A percentile compares a stretch with the other conserved stretches of the same genome.
Evolutionary conservation across 2,888 invertebrate species (phyloP).

Genomic region (Dichetophora obliterata): DNA sequence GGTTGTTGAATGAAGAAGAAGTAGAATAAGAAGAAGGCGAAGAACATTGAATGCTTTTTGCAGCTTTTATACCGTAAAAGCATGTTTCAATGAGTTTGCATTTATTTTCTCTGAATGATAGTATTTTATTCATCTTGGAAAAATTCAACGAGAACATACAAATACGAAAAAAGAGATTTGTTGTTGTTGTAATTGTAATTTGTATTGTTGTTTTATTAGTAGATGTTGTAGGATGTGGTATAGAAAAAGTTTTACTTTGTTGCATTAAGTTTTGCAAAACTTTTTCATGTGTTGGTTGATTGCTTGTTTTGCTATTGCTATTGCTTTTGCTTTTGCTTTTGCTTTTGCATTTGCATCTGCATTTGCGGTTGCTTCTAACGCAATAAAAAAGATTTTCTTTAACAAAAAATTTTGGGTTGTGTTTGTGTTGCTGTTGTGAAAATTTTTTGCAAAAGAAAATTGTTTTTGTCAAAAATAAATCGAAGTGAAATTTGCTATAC

Average conservation of each 20-base stretch:
- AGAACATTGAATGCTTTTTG: conserved; percentile 36
- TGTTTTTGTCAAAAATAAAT: conserved; percentile 21
- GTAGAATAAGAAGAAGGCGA: background rate
- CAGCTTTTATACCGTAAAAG: conserved; percentile 55
- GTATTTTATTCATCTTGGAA: conserved; percentile 54
- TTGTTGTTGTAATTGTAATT: conserved; percentile 51
- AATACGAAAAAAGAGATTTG: conserved; percentile 70
- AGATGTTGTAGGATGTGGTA: conserved; percentile 23
- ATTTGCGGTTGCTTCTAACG: background rate
- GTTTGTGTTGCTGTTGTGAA: background rate
- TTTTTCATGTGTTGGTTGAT: conserved; percentile 28
- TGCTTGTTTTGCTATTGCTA: background rate
- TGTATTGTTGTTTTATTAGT: conserved; percentile 32
- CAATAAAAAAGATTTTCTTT: background rate
- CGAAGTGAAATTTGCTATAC: background rate
- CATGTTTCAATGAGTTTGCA: conserved; percentile 67
- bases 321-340: background rate
- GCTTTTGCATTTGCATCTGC: no score
- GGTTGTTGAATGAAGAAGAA: background rate
- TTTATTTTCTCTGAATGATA: conserved; percentile 69
- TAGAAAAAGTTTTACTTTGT: conserved; percentile 36
- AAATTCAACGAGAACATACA: conserved; percentile 70
- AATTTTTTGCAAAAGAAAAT: conserved; percentile 24
- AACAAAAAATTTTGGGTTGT: background rate
- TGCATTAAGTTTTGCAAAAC: conserved; percentile 27